A percentile compares a stretch with the other conserved stretches of the same genome.
Conservation (phyloP, 2,888 invertebrate species). For the Alitta virens region DNA sequence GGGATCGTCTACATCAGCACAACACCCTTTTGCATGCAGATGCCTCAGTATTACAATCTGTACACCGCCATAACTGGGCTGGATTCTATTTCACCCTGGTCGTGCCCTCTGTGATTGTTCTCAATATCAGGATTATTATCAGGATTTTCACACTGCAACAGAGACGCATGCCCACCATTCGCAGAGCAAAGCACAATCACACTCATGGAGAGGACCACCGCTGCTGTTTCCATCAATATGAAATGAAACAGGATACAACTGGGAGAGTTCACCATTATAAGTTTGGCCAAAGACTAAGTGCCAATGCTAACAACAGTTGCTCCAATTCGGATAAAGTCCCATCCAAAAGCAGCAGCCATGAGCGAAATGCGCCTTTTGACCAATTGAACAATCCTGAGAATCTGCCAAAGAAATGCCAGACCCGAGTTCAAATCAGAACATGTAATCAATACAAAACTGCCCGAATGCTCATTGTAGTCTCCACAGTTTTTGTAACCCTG, state of each 20-base stretch:
- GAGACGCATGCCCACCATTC: neutral
- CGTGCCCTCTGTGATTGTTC: conserved; percentile 17
- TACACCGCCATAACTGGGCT: conserved; percentile 3
- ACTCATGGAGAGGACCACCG: too few relatives aligned
- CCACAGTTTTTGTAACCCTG: conserved; percentile 20
- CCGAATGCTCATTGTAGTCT: conserved; percentile 21
- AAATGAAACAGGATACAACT: neutral
- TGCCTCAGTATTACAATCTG: conserved; percentile 12
- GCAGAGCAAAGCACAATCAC: neutral
- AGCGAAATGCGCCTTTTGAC: too few relatives aligned
- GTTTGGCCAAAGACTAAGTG: too few relatives aligned
- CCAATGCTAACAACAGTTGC: neutral
- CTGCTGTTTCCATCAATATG: too few relatives aligned
- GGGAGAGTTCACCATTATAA: neutral
- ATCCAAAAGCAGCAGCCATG: too few relatives aligned
- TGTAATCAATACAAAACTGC: conserved; percentile 18
- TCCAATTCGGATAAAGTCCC: neutral
- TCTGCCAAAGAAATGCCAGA: conserved; percentile 1
- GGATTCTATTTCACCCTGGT: conserved; percentile 14
- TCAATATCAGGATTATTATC: conserved; percentile 18
- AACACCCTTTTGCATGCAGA: conserved; percentile 13
- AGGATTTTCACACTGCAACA: conserved; percentile 5
- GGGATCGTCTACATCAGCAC: conserved; percentile 8
- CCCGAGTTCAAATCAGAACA: conserved; percentile 6
- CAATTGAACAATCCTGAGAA: neutral